Base-by-base conservation (phyloP, 1,140 invertebrate species). In the Bombus confusus region DNA sequence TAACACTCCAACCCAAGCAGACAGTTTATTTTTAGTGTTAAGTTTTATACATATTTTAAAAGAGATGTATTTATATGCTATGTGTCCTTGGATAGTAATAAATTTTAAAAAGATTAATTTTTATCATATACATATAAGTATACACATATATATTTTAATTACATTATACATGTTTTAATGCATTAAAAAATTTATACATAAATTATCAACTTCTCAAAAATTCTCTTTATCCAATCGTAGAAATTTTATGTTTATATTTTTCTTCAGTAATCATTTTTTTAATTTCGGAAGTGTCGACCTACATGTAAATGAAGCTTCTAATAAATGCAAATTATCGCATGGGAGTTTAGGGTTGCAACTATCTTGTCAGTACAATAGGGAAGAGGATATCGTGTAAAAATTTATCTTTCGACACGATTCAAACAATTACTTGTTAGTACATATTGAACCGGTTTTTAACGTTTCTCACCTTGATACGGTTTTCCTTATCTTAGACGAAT, bases 361-460 rank as follows among this genome's bases (percentile, higher is more conserved):
- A 84, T 84, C 82, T 79, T 2, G 66, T 37, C 5, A 25, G 64
- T 25, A 57, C 71, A 43, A 84, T 43, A 79, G 66, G 8, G 6
- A 47, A 83, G 22, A 62, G 43, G 81, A 28, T 71, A 39, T 78
- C 37, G 39, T 34, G 71, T 84, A 71, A 57, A 59, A 83, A 78
- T 71, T 78, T 84, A 84, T 84, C 66, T 79, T 59, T 28, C 1
- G 25, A 9, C 82, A 12, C 28, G 57, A 83, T 78, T 84, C n/a
- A 43, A 66, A 79, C 75, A 59, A 52, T 78, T 78, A 71, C 75
- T 52, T 52, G 22, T 79, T 41, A 6, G 25, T 69, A 69, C 1
- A 10, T 31, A 59, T 62, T 52, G 52, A 84, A 84, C 82, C 76
- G 76, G 82, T 84, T 84, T 84, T 34, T 37, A 79, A 79, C 22